Conservation (phyloP, 2,113 vertebrate genomes). For the Aphelocoma coerulescens region DNA sequence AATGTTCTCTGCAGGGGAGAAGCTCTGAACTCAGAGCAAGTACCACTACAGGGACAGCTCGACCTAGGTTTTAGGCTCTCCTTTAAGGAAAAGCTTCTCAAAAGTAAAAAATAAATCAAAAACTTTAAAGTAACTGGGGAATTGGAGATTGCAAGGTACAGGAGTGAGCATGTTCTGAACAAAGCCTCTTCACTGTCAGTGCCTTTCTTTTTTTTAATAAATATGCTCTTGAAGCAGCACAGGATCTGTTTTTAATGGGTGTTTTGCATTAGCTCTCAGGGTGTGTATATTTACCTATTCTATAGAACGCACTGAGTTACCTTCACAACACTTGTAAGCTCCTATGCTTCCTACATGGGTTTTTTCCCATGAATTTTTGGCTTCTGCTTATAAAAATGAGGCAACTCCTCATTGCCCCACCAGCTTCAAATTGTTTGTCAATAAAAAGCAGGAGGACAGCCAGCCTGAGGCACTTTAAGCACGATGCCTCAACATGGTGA, state of each 20-base stretch:
- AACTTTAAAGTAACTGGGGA: not conserved
- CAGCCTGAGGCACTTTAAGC: not conserved
- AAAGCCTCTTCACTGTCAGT: not conserved
- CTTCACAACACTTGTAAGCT: not conserved
- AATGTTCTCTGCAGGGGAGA: not conserved
- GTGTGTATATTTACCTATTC: not conserved
- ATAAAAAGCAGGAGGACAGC: not conserved
- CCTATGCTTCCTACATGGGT: not conserved
- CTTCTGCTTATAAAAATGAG: not conserved
- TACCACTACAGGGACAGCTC: not conserved
- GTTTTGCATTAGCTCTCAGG: not conserved
- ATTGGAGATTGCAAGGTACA: not conserved
- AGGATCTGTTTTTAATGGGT: not conserved
- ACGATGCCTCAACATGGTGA: accelerated
- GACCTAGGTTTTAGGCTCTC: not conserved
- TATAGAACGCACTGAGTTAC: not conserved
- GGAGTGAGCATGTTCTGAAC: not conserved
- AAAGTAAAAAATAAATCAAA: not conserved
- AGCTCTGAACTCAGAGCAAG: not conserved
- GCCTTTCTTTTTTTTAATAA: not conserved
- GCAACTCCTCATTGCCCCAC: not conserved
- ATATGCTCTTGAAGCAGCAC: not conserved
- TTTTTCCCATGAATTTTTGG: not conserved
- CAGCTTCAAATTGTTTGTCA: not conserved
- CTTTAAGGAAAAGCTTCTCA: not conserved